These are phyloP conservation scores for Stichopus horrens DNA, from an alignment of 53 echinoderm and acorn worm genomes.

Conservation along the genomic window DNA sequence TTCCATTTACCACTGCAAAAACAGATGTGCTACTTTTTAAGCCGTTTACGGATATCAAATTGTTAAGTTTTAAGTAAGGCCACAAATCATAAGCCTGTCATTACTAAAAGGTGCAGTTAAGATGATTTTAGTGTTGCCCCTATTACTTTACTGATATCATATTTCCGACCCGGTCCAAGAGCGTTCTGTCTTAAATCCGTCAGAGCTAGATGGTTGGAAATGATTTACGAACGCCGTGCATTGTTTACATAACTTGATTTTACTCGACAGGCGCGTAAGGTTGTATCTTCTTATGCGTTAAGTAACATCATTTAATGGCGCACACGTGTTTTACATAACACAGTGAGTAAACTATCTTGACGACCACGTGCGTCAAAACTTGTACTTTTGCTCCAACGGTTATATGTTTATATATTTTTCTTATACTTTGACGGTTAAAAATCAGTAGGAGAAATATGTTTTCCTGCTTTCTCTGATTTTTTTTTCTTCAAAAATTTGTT, in stretches of 20 bases:
- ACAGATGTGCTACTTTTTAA: conserved; percentile 35
- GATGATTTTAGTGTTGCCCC: background rate
- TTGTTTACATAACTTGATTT: conserved; percentile 44
- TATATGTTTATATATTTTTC: background rate
- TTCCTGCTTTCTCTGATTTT: too few species aligned
- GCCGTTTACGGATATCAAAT: conserved; percentile 20
- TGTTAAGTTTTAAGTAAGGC: conserved; percentile 22
- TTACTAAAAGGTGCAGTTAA: conserved; percentile 30
- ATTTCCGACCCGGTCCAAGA: conserved; percentile 6
- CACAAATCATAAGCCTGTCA: conserved; percentile 40
- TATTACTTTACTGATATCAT: background rate
- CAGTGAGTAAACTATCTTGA: background rate
- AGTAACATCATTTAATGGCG: conserved; percentile 30
- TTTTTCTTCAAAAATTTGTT: background rate
- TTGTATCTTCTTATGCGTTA: background rate
- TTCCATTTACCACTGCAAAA: conserved; percentile 26
- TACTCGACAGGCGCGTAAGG: background rate
- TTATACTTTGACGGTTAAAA: background rate
- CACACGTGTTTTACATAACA: conserved; percentile 27
- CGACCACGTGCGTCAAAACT: background rate
- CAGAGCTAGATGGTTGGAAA: background rate
- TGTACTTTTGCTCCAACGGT: background rate
- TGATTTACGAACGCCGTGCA: conserved; percentile 11
- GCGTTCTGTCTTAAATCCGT: background rate
- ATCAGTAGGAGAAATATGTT: background rate